Percentiles rank a stretch among this genome's conserved stretches.
Conservation (phyloP, 2,888 invertebrate species). For the Apamea crenata region DNA sequence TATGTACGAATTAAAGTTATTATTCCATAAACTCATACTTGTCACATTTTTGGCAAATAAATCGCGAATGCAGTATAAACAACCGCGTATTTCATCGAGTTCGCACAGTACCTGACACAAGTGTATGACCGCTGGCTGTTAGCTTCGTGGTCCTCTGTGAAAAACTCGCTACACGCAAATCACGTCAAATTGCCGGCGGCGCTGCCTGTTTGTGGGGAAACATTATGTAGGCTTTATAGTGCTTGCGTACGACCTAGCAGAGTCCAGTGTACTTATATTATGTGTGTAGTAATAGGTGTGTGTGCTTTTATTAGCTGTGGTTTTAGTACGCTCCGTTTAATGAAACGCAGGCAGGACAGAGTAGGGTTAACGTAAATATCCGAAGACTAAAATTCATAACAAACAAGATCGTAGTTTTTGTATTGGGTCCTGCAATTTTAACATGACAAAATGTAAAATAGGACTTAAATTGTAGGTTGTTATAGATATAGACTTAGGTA, state of each 20-base stretch:
- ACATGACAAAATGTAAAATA: no score
- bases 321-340: background rate
- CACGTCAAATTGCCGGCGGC: conserved; percentile 57
- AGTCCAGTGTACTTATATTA: background rate
- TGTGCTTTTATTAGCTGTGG: conserved; percentile 10
- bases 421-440: background rate
- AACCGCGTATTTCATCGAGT: conserved; percentile 18
- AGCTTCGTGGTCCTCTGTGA: conserved; percentile 37
- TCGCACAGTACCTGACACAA: conserved; percentile 43
- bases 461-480: background rate
- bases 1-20: no score
- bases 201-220: conserved; percentile 38
- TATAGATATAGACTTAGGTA: background rate
- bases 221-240: conserved; percentile 38
- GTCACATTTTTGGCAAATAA: no score
- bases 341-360: background rate
- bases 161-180: conserved; percentile 65
- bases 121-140: conserved; percentile 10
- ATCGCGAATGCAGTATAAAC: background rate
- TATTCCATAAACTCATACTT: no score
- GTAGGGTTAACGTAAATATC: background rate
- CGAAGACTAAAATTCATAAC: background rate
- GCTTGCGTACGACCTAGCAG: conserved; percentile 18
- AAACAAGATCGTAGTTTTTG: background rate
- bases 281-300: background rate